Base-by-base conservation (phyloP, 2,888 invertebrate genomes). In the Encarsia formosa region DNA sequence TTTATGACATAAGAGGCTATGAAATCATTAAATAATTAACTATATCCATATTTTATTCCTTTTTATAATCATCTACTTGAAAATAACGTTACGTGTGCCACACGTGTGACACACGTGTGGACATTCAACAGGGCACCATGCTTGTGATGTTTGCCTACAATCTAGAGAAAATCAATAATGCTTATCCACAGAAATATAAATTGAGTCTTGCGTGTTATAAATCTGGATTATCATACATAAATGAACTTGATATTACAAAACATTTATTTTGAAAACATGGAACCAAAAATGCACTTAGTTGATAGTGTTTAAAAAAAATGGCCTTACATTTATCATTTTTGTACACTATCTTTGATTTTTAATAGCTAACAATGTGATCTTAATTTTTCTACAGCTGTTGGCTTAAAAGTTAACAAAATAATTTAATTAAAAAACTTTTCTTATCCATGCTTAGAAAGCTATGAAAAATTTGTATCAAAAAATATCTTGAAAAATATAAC, bases 191-290 rank as follows among this genome's bases (percentile, higher is more conserved):
- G 88, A 92, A 92, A 75, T 91, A 92, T 69, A 92, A 91, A 74
- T 73, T 91, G 35, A 85, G 90, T 71, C 91, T 91, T 74, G 76
- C 90, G 49, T 92, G 92, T 68, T 91, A 91, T 70, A 82, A 91
- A 20, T 92, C 92, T 71, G 89, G 89, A 26, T 88, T 92, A 58
- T 86, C 91, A 0, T 92, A 92, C 69, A 81, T 90, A 60, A 91
- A 91, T 73, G 90, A 91, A 70, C 86, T 86, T 48, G 91, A 91
- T 66, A 92, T 91, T 53, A 89, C 88, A 15, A 89, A 90, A 67
- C 92, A 93, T 76, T 77, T 92, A 49, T 91, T 91, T 71, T 92
- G 92, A 91, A 93, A 92, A 73, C 92, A 93, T 72, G 91, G 91
- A 19, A 91, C 91, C 2, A 90, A 92, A 68, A 91, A 91, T 74